A percentile compares a stretch with the other conserved stretches of the same genome.
phyloP scores from a whole-genome alignment of 2,888 invertebrate genomes.

The Drosophila kanekoi region DNA sequence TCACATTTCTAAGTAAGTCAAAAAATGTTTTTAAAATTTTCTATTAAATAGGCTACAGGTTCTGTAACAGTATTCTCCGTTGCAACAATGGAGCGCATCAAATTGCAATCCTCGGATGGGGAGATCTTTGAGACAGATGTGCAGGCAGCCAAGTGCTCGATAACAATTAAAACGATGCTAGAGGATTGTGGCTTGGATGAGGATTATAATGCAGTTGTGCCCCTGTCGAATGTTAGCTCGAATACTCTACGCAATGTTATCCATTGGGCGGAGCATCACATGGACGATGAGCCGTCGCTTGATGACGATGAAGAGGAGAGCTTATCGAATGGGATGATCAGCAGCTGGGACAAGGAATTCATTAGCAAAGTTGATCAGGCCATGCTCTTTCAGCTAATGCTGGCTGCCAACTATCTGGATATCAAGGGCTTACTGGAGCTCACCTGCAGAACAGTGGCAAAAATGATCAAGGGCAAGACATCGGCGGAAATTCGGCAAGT shows the following conservation, averaged over 20 bases:
- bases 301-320: constrained; percentile 42
- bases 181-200: constrained; percentile 67
- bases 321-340: constrained; percentile 41
- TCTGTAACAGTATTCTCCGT: background rate
- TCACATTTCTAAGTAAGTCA: background rate
- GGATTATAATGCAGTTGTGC: constrained; percentile 58
- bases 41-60: background rate
- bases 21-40: background rate
- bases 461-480: constrained; percentile 67
- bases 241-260: constrained; percentile 56
- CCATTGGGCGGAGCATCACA: constrained; percentile 60
- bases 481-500: constrained; percentile 63
- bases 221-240: constrained; percentile 59
- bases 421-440: constrained; percentile 64
- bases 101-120: constrained; percentile 62
- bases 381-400: constrained; percentile 58
- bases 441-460: constrained; percentile 66
- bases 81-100: constrained; percentile 37
- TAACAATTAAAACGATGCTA: constrained; percentile 63
- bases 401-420: constrained; percentile 66
- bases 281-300: constrained; percentile 51
- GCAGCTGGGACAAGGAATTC: constrained; percentile 61
- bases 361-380: constrained; percentile 59
- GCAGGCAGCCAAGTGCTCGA: constrained; percentile 65
- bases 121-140: constrained; percentile 63